These are phyloP conservation scores for Gavialis gangeticus DNA, from an alignment of 2,113 vertebrate genomes.

Conservation along the genomic window DNA sequence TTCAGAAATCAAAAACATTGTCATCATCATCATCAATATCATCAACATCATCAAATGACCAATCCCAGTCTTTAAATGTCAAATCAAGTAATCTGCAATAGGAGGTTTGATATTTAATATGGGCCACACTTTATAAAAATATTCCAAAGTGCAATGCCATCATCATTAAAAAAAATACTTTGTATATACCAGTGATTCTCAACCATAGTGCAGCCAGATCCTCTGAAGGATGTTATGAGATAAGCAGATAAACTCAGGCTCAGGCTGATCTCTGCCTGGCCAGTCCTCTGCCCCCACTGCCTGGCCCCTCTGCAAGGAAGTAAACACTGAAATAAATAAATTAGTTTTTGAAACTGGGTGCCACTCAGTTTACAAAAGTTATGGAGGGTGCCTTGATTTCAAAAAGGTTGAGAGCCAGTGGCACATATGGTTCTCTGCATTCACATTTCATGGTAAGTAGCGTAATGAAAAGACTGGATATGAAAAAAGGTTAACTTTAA, in stretches of 20 bases:
- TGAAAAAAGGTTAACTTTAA: not conserved
- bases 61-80: conserved; percentile 95
- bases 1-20: conserved; percentile 96
- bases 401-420: too few relatives aligned
- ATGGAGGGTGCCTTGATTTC: too few relatives aligned
- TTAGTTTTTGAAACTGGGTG: too few relatives aligned
- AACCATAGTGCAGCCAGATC: too few relatives aligned
- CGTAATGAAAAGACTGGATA: not conserved
- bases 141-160: conserved; percentile 18
- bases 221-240: too few relatives aligned
- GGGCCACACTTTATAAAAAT: not conserved
- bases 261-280: too few relatives aligned
- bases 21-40: conserved; percentile 92
- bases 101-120: conserved; percentile 81
- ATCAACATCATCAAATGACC: conserved; percentile 94
- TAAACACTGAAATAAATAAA: too few relatives aligned
- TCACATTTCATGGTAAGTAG: not conserved
- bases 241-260: too few relatives aligned
- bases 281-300: too few relatives aligned
- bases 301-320: too few relatives aligned
- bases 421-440: not conserved
- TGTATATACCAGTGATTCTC: too few relatives aligned
- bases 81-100: conserved; percentile 93
- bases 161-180: not conserved
- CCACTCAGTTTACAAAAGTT: too few relatives aligned